Percentiles rank a stretch among this genome's conserved stretches.
These are phyloP conservation scores for Ceratina australensis DNA, from an alignment of 1,140 invertebrate species.

Conservation along the genomic window DNA sequence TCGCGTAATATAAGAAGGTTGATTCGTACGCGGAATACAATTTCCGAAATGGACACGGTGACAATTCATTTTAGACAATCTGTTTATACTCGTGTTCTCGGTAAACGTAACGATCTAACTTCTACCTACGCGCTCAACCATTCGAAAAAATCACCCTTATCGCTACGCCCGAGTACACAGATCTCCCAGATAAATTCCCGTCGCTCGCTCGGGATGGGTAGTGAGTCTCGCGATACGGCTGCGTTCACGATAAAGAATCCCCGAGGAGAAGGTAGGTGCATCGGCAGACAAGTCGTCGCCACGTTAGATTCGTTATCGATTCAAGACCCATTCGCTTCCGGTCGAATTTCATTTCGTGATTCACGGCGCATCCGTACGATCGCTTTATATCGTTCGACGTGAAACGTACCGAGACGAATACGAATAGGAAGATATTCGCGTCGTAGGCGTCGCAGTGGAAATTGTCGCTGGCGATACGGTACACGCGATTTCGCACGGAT, in stretches of 20 bases:
- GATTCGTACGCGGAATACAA: too few species aligned
- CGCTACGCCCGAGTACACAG: background rate
- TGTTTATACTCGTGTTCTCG: background rate
- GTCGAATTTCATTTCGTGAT: too few species aligned
- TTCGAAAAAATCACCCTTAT: constrained; percentile 47
- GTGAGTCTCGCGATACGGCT: background rate
- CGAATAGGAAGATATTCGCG: too few species aligned
- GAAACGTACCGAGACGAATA: too few species aligned
- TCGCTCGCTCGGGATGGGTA: too few species aligned
- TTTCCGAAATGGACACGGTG: too few species aligned
- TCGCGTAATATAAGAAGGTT: background rate
- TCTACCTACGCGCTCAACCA: background rate
- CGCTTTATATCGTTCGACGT: too few species aligned
- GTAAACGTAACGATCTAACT: too few species aligned
- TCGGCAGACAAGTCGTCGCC: constrained; percentile 51
- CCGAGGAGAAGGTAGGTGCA: constrained; percentile 2
- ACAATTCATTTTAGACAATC: too few species aligned
- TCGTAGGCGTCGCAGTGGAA: too few species aligned
- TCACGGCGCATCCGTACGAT: too few species aligned
- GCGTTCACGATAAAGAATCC: constrained; percentile 1
- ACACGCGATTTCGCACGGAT: background rate
- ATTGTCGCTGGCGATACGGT: background rate
- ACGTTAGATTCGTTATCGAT: constrained; percentile 41
- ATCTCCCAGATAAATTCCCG: constrained; percentile 3
- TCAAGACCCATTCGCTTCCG: background rate